These are phyloP conservation scores for Seladonia tumulorum DNA, from an alignment of 2,888 invertebrate genomes.

Conservation along the genomic window DNA sequence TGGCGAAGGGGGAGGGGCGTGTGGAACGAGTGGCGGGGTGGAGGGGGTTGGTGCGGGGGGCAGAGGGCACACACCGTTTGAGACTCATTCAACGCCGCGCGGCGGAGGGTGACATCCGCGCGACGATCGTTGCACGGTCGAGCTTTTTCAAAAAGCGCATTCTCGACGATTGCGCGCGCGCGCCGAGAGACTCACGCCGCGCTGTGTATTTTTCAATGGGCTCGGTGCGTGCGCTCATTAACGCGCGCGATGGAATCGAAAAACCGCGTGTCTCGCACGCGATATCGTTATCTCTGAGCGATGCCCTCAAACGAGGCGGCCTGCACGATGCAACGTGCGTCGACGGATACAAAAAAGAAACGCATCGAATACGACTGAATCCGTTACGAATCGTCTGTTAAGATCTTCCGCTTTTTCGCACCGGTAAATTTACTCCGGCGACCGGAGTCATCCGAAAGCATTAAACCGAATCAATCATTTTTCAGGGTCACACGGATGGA, in stretches of 20 bases:
- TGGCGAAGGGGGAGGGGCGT: neutral
- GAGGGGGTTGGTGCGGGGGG: neutral
- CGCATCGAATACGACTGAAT: neutral
- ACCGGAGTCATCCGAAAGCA: too few species aligned
- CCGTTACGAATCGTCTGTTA: neutral
- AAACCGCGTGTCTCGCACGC: slow-evolving; percentile 19
- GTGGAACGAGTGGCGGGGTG: neutral
- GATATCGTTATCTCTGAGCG: slow-evolving; percentile 31
- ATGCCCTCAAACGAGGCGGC: slow-evolving; percentile 12
- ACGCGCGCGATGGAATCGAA: slow-evolving; percentile 48
- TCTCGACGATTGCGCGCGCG: slow-evolving; percentile 29
- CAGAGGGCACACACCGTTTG: neutral
- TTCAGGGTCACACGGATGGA: neutral
- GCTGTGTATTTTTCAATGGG: neutral
- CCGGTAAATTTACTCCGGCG: neutral
- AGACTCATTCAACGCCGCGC: slow-evolving; percentile 15
- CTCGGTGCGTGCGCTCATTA: slow-evolving; percentile 54
- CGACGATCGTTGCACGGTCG: slow-evolving; percentile 33
- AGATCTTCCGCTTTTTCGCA: neutral
- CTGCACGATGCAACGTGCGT: neutral
- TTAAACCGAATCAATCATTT: neutral
- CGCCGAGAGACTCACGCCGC: neutral
- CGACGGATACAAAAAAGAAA: neutral
- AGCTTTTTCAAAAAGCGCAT: slow-evolving; percentile 30
- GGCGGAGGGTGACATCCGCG: slow-evolving; percentile 8